Evolutionary conservation across 2,888 invertebrate species (phyloP).

Genomic region (Melanargia galathea): DNA sequence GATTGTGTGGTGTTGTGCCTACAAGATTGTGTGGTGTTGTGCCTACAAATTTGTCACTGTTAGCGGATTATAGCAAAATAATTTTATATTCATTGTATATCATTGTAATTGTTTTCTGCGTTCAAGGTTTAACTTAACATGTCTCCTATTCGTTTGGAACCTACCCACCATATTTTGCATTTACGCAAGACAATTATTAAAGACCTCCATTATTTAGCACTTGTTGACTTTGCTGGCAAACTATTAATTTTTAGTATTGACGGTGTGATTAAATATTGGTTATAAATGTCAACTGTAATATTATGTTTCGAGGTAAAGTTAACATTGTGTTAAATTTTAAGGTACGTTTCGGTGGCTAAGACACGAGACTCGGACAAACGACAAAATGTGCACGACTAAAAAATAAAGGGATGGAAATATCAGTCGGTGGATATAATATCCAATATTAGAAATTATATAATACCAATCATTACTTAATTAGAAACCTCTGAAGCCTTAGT

Average conservation of each 20-base stretch:
- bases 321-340: constrained; percentile 20
- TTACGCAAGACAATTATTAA: constrained; percentile 41
- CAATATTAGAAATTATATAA: too few species aligned
- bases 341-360: not conserved
- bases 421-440: too few species aligned
- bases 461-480: too few species aligned
- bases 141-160: constrained; percentile 21
- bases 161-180: constrained; percentile 26
- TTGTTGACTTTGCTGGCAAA: constrained; percentile 34
- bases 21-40: too few species aligned
- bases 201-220: constrained; percentile 32
- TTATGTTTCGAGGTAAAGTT: constrained; percentile 9
- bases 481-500: too few species aligned
- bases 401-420: not conserved
- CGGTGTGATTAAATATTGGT: constrained; percentile 31
- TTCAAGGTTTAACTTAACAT: constrained; percentile 30
- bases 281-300: constrained; percentile 31
- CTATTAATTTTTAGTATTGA: constrained; percentile 35
- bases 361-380: not conserved
- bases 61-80: too few species aligned
- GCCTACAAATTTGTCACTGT: too few species aligned
- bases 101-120: constrained; percentile 23
- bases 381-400: not conserved
- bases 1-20: too few species aligned
- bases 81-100: too few species aligned